A percentile compares a stretch with the other conserved stretches of the same genome.
Evolutionary conservation across 1,140 invertebrate species (phyloP).

Genomic region (Druon quercuslanigerum): DNA sequence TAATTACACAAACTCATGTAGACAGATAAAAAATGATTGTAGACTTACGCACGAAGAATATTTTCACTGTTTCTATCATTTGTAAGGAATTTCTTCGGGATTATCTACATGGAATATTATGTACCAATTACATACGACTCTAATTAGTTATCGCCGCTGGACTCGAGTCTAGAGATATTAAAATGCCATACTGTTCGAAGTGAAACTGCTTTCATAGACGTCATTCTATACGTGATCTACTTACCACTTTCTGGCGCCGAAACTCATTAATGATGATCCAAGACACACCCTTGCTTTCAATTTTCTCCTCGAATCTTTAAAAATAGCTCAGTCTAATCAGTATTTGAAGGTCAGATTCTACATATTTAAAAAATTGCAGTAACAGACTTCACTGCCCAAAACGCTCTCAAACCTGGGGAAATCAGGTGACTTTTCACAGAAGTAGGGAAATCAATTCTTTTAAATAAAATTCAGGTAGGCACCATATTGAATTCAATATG

Average conservation of each 20-base stretch:
- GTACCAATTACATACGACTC: constrained; percentile 43
- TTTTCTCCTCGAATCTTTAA: too few species aligned
- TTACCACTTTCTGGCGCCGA: constrained; percentile 1
- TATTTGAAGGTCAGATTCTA: too few species aligned
- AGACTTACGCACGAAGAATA: constrained; percentile 4
- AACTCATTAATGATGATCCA: background rate
- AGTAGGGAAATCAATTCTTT: too few species aligned
- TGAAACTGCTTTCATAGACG: background rate
- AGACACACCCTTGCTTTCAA: background rate
- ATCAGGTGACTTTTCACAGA: too few species aligned
- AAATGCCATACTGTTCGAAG: background rate
- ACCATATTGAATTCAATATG: too few species aligned
- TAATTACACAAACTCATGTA: too few species aligned
- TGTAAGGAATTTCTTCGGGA: background rate
- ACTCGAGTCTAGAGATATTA: background rate
- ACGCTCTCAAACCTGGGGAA: too few species aligned
- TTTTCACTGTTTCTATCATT: constrained; percentile 17
- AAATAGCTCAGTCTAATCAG: too few species aligned
- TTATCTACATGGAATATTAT: background rate
- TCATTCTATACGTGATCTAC: background rate
- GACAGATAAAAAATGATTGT: too few species aligned
- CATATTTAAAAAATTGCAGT: too few species aligned
- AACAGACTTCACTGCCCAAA: too few species aligned
- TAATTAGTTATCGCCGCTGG: constrained; percentile 42
- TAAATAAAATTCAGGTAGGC: too few species aligned